phyloP scores from a whole-genome alignment of 2,888 invertebrate genomes.

The Patella depressa region DNA sequence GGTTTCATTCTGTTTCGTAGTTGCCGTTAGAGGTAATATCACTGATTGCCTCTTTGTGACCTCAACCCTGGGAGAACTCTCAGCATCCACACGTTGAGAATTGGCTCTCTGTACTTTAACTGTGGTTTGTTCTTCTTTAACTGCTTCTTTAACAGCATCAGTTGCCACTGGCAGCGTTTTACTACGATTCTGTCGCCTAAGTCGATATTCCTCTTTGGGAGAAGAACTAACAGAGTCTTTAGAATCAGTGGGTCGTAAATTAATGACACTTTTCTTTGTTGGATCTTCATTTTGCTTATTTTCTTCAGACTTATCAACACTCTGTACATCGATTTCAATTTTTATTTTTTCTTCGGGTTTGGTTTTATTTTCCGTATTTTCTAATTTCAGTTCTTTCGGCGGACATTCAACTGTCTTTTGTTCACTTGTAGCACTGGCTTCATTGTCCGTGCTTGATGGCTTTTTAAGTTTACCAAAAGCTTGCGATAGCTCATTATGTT shows the following conservation, averaged over 20 bases:
- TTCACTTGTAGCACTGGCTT: neutral
- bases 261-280: conserved; percentile 9
- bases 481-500: conserved; percentile 41
- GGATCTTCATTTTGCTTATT: conserved; percentile 21
- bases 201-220: conserved; percentile 57
- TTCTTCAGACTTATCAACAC: conserved; percentile 7
- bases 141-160: conserved; percentile 30
- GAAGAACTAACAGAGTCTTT: conserved; percentile 31
- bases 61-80: neutral
- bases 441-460: conserved; percentile 20
- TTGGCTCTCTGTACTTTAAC: conserved; percentile 39
- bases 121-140: conserved; percentile 37
- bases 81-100: conserved; percentile 29
- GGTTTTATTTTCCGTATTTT: neutral
- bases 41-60: conserved; percentile 6
- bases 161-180: conserved; percentile 58
- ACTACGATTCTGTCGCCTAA: conserved; percentile 52
- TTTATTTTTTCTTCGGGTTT: neutral
- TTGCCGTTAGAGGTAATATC: conserved; percentile 4
- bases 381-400: neutral
- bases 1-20: conserved; percentile 13
- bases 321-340: neutral
- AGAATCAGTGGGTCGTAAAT: neutral
- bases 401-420: neutral
- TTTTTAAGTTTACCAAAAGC: conserved; percentile 47